A percentile compares a stretch with the other conserved stretches of the same genome.
Conservation (phyloP, 2,797 vertebrate species). For the Onychomys arenicola region DNA sequence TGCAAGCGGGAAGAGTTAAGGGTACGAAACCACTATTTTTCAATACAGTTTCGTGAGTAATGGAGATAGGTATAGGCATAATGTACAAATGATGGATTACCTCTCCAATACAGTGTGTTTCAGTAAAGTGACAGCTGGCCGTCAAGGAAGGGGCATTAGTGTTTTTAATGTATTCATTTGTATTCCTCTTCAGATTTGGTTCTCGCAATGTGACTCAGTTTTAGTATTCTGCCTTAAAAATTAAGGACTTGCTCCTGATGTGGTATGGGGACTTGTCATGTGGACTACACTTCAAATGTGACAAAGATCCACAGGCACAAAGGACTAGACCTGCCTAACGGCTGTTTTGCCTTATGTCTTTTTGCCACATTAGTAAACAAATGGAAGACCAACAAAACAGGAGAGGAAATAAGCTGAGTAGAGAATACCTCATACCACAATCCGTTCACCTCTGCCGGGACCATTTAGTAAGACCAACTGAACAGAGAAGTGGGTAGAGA, state of each 20-base stretch:
- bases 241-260: slow-evolving; percentile 1
- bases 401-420: not conserved
- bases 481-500: too few relatives aligned
- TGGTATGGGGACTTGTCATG: not conserved
- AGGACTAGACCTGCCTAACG: not conserved
- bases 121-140: not conserved
- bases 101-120: not conserved
- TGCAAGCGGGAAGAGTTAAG: slow-evolving; percentile 16
- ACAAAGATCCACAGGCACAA: not conserved
- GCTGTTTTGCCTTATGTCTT: not conserved
- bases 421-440: not conserved
- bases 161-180: not conserved
- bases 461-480: not conserved
- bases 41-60: slow-evolving; percentile 19
- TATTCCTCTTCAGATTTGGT: not conserved
- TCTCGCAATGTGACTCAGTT: not conserved
- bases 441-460: not conserved
- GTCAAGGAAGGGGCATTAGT: not conserved
- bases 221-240: slow-evolving; percentile 19
- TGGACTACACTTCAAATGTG: not conserved
- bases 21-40: slow-evolving; percentile 23
- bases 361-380: not conserved
- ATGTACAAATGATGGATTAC: slow-evolving; percentile 52
- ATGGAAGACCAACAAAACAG: not conserved
- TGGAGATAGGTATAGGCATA: slow-evolving; percentile 5